These are phyloP conservation scores for Numenius arquata DNA, from an alignment of 2,113 vertebrate genomes.

Conservation along the genomic window DNA sequence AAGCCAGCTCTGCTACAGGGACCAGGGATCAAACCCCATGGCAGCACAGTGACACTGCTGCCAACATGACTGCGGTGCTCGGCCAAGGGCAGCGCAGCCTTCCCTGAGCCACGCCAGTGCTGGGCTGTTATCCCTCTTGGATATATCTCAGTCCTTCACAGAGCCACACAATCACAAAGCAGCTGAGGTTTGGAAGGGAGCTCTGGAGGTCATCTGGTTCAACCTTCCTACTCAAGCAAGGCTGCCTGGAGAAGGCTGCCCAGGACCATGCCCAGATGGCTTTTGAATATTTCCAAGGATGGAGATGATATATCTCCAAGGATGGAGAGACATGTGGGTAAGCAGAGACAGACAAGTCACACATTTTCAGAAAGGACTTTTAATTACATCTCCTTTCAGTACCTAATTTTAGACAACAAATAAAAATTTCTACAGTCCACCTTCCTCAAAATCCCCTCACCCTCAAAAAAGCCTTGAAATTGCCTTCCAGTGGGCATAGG, in stretches of 20 bases:
- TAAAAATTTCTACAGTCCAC: not conserved
- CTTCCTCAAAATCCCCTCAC: not conserved
- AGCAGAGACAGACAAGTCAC: not conserved
- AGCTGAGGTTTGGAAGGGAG: not conserved
- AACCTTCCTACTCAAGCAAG: not conserved
- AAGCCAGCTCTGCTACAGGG: not conserved
- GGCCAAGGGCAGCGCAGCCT: not conserved
- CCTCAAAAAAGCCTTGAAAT: not conserved
- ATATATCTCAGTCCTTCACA: not conserved
- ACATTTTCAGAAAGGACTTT: not conserved
- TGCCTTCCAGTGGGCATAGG: not conserved
- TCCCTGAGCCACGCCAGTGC: not conserved
- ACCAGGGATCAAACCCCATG: not conserved
- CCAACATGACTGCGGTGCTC: rapidly evolving
- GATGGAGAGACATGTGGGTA: not conserved
- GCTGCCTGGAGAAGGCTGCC: not conserved
- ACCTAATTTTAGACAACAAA: not conserved
- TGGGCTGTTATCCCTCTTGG: not conserved
- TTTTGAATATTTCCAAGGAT: not conserved
- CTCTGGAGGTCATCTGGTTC: not conserved
- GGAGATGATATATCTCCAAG: not conserved
- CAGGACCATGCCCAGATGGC: not conserved
- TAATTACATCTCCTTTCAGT: not conserved
- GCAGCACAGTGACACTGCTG: not conserved
- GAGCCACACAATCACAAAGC: not conserved